Percentiles rank a stretch among this genome's conserved stretches.
Conservation (phyloP, 2,797 vertebrate species). For the Loriculus beryllinus region DNA sequence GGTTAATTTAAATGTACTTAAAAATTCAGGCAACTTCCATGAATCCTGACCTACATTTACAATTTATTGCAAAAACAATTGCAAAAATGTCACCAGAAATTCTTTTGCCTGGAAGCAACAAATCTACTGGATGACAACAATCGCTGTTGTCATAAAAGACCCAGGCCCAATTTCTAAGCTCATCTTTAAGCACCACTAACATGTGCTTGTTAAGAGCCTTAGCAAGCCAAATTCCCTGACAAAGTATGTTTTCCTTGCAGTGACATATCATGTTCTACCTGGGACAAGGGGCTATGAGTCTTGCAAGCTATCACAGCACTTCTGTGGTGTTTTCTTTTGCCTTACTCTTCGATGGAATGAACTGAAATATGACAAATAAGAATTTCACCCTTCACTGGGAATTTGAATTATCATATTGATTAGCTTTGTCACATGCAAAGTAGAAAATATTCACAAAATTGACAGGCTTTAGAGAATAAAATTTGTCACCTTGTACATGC, state of each 20-base stretch:
- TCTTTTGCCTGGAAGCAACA: neutral
- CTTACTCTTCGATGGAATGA: neutral
- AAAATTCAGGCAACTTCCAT: neutral
- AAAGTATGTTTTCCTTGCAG: neutral
- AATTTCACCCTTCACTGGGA: neutral
- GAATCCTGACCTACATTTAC: neutral
- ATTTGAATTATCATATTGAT: neutral
- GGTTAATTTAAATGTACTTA: neutral
- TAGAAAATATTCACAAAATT: neutral
- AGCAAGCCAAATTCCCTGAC: neutral
- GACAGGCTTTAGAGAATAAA: neutral
- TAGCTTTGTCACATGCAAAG: neutral
- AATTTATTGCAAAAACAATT: neutral
- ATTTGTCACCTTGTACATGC: neutral
- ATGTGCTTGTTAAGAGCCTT: neutral
- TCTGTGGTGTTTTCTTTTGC: neutral
- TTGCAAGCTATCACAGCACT: fast-evolving
- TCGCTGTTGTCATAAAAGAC: neutral
- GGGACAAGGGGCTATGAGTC: neutral
- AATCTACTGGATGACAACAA: neutral
- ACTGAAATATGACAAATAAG: neutral
- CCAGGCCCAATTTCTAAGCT: neutral
- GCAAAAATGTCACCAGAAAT: neutral
- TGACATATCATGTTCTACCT: neutral
- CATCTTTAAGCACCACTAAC: neutral